A percentile compares a stretch with the other conserved stretches of the same genome.
Conservation (phyloP, 2,113 vertebrate genomes). For the Spilogale gracilis region DNA sequence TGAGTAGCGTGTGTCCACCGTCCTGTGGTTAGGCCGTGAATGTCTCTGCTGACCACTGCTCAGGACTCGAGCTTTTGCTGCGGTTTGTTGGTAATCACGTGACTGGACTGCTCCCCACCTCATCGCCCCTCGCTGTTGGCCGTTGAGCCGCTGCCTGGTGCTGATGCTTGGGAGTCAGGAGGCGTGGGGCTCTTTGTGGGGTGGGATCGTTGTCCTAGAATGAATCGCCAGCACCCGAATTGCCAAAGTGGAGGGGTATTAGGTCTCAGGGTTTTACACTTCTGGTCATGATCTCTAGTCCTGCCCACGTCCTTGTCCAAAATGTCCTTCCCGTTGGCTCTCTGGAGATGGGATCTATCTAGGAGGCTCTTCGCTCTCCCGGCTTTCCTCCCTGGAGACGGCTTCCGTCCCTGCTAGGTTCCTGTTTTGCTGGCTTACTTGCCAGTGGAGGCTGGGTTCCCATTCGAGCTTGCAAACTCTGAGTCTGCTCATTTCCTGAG, state of each 20-base stretch:
- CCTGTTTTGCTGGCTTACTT: neutral
- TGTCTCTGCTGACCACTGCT: neutral
- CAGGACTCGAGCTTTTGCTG: neutral
- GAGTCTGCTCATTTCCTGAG: neutral
- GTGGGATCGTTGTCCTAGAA: conserved; percentile 27
- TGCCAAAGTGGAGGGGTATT: neutral
- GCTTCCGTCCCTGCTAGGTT: neutral
- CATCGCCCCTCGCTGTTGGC: no score
- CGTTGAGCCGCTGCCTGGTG: neutral
- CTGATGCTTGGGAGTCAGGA: neutral
- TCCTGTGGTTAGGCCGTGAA: neutral
- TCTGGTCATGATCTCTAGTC: neutral
- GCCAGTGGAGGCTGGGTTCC: neutral
- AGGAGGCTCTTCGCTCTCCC: no score
- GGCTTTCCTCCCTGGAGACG: neutral
- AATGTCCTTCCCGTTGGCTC: no score
- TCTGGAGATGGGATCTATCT: neutral
- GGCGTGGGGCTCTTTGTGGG: neutral
- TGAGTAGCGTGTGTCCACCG: neutral
- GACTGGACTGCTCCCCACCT: neutral
- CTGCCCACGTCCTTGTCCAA: neutral
- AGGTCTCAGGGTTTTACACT: neutral
- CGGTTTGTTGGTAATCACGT: neutral
- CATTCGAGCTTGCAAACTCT: fast-evolving
- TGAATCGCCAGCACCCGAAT: neutral